These are phyloP conservation scores for Perca fluviatilis DNA, from an alignment of 2,113 vertebrate species.

Conservation along the genomic window DNA sequence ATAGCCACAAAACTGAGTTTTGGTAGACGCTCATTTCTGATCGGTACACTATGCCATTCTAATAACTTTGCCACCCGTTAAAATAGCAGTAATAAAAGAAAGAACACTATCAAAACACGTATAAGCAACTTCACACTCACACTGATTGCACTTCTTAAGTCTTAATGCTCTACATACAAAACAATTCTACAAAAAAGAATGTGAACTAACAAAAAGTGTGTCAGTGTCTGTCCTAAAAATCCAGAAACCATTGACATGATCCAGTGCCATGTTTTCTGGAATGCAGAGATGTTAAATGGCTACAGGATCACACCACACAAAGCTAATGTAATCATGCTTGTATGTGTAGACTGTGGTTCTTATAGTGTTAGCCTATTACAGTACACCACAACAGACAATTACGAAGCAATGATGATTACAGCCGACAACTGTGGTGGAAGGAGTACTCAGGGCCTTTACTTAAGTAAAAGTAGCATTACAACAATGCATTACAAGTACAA, in stretches of 20 bases:
- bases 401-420: slow-evolving; percentile 26
- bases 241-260: slow-evolving; percentile 1
- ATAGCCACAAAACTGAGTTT: slow-evolving; percentile 34
- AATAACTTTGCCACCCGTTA: slow-evolving; percentile 30
- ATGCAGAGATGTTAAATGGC: slow-evolving; percentile 36
- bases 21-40: slow-evolving; percentile 18
- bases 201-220: slow-evolving; percentile 8
- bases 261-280: slow-evolving; percentile 33
- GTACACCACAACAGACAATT: slow-evolving; percentile 39
- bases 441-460: background rate
- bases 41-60: slow-evolving; percentile 10
- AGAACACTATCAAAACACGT: background rate
- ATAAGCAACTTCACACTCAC: background rate
- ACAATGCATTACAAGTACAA: background rate
- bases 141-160: background rate
- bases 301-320: slow-evolving; percentile 13
- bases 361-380: slow-evolving; percentile 49
- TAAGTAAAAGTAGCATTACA: background rate
- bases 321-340: slow-evolving; percentile 44
- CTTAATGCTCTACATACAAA: background rate
- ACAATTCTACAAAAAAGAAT: slow-evolving; percentile 7
- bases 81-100: slow-evolving; percentile 16
- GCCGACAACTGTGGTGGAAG: slow-evolving; percentile 19
- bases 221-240: slow-evolving; percentile 15
- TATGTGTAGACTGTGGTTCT: slow-evolving; percentile 34